Base-by-base conservation (phyloP, 2,888 invertebrate genomes). In the Unio delphinus region DNA sequence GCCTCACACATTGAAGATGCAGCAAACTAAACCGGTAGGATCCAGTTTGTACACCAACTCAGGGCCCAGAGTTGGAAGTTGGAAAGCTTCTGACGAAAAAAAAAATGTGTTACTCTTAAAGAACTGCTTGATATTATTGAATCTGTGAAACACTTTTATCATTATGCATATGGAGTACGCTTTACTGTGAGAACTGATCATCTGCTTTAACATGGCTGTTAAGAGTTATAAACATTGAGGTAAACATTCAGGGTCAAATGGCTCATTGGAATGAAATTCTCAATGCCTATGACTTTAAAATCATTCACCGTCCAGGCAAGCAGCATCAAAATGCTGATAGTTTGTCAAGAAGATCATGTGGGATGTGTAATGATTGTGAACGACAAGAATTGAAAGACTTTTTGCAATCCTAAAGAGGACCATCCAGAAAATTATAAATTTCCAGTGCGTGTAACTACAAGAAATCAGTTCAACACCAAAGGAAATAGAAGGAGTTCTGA, bases 221-320 rank as follows among this genome's bases (percentile, higher is more conserved):
- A 30, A 64, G 4, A 17, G 55, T 64, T 17, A 64, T 55, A 57
- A 64, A 55, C n/a, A 64, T 64, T 57, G 64, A 64, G 55, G 64
- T 56, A 23, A 64, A 55, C n/a, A 64, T 64, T 57, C 57, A 64
- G 55, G 64, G 64, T 8, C 56, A 64, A 30, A 64, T 64, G 64
- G 64, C 55, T n/a, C 55, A 56, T 23, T 64, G 64, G 64, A 56
- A 55, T 55, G 64, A 64, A n/a, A 64, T 57, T n/a, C 57, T 64
- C 26, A 57, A 30, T 30, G 15, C 64, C 18, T 64, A 64, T 64
- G 56, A 64, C 34, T 26, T 64, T 2, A 64, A 64, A 56, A 64
- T 64, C 11, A 15, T 34, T 17, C 4, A 63, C 54, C n/a, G 63
- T 15, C 18, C 34, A 1, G 64, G 64, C 1, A 55, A 30, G 26